These are phyloP conservation scores for Zaprionus davidi DNA, from an alignment of 1,140 invertebrate species.

Conservation along the genomic window DNA sequence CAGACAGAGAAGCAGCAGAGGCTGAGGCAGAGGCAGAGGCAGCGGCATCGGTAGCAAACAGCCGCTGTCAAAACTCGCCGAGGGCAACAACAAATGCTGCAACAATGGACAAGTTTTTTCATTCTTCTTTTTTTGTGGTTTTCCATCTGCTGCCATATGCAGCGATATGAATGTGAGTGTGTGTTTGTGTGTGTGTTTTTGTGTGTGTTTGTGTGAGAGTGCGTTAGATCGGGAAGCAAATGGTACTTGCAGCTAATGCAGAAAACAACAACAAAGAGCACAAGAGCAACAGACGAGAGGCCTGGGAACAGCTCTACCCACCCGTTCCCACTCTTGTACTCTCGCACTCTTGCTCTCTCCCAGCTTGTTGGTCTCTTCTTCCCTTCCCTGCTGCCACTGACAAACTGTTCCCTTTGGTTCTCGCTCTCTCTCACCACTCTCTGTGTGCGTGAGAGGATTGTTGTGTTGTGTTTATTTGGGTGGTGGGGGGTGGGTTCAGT, in stretches of 20 bases:
- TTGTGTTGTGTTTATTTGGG: slow-evolving; percentile 68
- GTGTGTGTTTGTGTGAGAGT: slow-evolving; percentile 30
- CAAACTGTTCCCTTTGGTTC: slow-evolving; percentile 29
- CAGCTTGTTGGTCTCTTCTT: neutral
- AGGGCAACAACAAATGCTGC: slow-evolving; percentile 68
- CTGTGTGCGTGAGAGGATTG: slow-evolving; percentile 41
- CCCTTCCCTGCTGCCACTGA: neutral
- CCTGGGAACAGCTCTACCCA: slow-evolving; percentile 33
- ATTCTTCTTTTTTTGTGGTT: slow-evolving; percentile 54
- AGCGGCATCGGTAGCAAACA: slow-evolving; percentile 17
- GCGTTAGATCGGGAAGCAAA: slow-evolving; percentile 45
- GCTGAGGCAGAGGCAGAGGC: slow-evolving; percentile 15
- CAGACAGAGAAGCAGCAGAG: slow-evolving; percentile 22
- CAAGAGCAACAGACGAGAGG: slow-evolving; percentile 34
- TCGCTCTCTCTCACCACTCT: slow-evolving; percentile 33
- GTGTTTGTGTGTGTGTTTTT: slow-evolving; percentile 32
- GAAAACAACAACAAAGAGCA: slow-evolving; percentile 61
- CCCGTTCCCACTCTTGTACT: slow-evolving; percentile 25
- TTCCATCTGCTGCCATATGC: slow-evolving; percentile 71
- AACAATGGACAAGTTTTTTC: slow-evolving; percentile 62
- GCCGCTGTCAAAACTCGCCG: slow-evolving; percentile 50
- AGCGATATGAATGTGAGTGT: slow-evolving; percentile 20
- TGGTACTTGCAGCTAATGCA: slow-evolving; percentile 64
- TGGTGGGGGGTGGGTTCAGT: slow-evolving; percentile 53
- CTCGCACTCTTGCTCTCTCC: neutral